Conservation (phyloP, 2,888 invertebrate genomes). For the Belgica antarctica region DNA sequence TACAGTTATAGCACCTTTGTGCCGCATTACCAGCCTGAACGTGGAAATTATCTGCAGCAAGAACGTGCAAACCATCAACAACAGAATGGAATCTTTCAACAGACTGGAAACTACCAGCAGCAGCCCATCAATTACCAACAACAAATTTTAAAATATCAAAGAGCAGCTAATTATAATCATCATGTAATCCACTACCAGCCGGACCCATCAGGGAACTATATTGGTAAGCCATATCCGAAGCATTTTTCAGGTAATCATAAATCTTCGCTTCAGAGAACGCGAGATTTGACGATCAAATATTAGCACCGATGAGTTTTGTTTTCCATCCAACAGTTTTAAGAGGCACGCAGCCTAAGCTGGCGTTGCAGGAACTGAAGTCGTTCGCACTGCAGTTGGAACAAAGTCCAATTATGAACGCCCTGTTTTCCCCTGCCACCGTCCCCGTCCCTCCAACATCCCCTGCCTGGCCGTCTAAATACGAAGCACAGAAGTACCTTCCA, state of each 20-base stretch:
- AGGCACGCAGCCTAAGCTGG: background rate
- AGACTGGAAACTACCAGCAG: too few relatives aligned
- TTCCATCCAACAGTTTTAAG: conserved; percentile 2
- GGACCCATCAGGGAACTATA: background rate
- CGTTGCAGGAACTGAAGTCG: background rate
- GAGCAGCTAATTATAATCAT: background rate
- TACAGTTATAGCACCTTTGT: background rate
- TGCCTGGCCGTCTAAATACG: background rate
- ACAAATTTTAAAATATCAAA: too few relatives aligned
- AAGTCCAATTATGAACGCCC: conserved; percentile 8
- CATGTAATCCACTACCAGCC: too few relatives aligned
- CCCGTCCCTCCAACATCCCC: background rate
- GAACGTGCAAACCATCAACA: too few relatives aligned
- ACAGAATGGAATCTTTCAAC: too few relatives aligned
- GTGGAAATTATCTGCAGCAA: too few relatives aligned
- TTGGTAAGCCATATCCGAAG: too few relatives aligned
- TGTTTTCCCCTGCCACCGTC: conserved; percentile 8
- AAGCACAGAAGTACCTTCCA: background rate
- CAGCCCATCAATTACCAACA: too few relatives aligned
- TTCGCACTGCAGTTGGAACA: background rate
- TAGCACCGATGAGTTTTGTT: background rate
- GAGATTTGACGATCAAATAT: background rate
- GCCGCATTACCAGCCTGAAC: background rate
- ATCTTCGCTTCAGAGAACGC: too few relatives aligned
- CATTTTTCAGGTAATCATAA: background rate